These are phyloP conservation scores for Cryptops parisi DNA, from an alignment of 2,888 invertebrate genomes.

Conservation along the genomic window DNA sequence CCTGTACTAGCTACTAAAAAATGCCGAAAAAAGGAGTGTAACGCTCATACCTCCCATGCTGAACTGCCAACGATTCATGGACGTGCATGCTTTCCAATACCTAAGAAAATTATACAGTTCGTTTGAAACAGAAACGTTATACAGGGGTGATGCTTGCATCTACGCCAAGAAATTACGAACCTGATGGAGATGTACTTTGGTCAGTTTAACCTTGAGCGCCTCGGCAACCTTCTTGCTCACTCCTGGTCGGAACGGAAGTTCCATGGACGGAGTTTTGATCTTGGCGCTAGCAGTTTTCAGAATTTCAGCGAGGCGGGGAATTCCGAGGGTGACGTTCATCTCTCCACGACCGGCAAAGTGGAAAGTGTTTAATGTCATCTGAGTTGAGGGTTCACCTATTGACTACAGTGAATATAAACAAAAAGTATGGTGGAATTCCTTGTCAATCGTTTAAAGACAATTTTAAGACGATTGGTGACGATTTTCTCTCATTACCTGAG, in stretches of 20 bases:
- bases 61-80: background rate
- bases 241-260: slow-evolving; percentile 72
- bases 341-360: slow-evolving; percentile 99
- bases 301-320: slow-evolving; percentile 90
- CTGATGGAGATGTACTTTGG: slow-evolving; percentile 60
- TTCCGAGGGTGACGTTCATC: slow-evolving; percentile 99
- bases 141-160: background rate
- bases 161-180: slow-evolving; percentile 37
- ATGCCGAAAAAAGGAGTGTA: too few relatives aligned
- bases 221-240: slow-evolving; percentile 42
- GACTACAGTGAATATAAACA: slow-evolving; percentile 43
- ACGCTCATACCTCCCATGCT: too few relatives aligned
- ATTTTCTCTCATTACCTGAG: slow-evolving; percentile 44
- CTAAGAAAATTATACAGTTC: background rate
- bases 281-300: slow-evolving; percentile 85
- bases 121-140: background rate
- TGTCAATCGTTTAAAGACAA: background rate
- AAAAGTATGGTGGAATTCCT: too few relatives aligned
- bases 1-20: too few relatives aligned
- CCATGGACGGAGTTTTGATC: slow-evolving; percentile 93
- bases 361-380: slow-evolving; percentile 99
- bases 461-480: background rate
- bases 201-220: slow-evolving; percentile 53
- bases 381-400: slow-evolving; percentile 97
- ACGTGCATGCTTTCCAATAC: background rate